Conservation (phyloP, 2,888 invertebrate genomes). For the Caenorhabditis plicata region DNA sequence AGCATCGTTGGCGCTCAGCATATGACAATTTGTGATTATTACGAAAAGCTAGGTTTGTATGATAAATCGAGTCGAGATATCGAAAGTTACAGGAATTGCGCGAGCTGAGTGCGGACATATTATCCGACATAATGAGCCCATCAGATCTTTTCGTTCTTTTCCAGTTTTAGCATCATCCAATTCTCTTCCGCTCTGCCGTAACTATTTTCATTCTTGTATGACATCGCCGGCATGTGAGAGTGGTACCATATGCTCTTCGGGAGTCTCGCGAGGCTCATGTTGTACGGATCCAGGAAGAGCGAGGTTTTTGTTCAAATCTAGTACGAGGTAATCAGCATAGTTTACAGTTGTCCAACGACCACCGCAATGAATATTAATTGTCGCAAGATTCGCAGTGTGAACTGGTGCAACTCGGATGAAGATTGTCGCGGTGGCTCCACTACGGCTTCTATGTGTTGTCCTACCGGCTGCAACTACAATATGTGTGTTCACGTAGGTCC, state of each 20-base stretch:
- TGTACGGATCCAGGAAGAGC: constrained; percentile 37
- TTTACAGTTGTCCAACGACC: constrained; percentile 37
- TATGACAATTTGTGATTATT: constrained; percentile 41
- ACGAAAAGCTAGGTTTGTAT: constrained; percentile 32
- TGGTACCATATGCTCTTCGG: constrained; percentile 43
- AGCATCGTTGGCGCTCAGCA: constrained; percentile 25
- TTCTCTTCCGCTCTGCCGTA: constrained; percentile 33
- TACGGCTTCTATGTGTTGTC: constrained; percentile 46
- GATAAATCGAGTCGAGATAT: background rate
- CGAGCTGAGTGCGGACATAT: constrained; percentile 35
- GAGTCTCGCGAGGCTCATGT: constrained; percentile 35
- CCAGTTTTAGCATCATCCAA: constrained; percentile 19
- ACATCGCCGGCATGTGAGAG: constrained; percentile 36
- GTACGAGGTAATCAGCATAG: too few species aligned
- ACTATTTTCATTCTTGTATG: constrained; percentile 51
- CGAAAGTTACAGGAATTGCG: constrained; percentile 21
- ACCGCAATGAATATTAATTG: constrained; percentile 42
- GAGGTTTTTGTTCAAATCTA: too few species aligned
- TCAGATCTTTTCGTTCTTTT: background rate
- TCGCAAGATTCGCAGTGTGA: constrained; percentile 42
- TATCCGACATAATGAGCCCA: background rate
- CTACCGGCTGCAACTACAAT: constrained; percentile 49
- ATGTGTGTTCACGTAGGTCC: constrained; percentile 47
- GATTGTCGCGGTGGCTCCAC: constrained; percentile 43
- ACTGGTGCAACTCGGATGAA: constrained; percentile 43